Base-by-base conservation (phyloP, 35 echinoderm and acorn worm species). In the Chiridota heheva region DNA sequence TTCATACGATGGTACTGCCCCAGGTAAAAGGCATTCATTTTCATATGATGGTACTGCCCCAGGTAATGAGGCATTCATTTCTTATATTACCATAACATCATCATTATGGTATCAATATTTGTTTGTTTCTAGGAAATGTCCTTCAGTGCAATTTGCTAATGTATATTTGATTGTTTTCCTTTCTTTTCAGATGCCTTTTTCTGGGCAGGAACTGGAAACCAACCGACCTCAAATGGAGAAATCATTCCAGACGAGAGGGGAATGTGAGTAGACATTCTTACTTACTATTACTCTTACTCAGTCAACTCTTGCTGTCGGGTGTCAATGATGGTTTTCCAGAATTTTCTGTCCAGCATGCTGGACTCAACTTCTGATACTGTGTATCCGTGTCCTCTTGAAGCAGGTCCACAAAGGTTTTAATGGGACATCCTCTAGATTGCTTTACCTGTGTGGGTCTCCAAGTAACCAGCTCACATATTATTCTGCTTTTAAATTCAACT, bases 121-220 rank as follows among this genome's bases (percentile, higher is more conserved):
- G 16, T 18, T 56, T 1, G 24, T 16, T 56, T 24, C 16, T 56
- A 18, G 49, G 49, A 18, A 56, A 56, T 56, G 49, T n/a, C n/a
- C 49, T 18, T 16, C 16, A 24, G 24, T 18, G 49, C 49, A 56
- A 56, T 56, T 56, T 16, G 49, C 24, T 18, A 56, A 18, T 56
- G 1, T 18, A 24, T 16, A 18, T 24, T 30, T 49, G 6, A 51
- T 53, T 48, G 22, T 58, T 49, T 58, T 18, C 15, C 41, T 25
- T 51, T 5, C 39, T 47, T 40, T 30, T 13, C 78, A 82, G 80
- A 82, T 82, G 80, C 80, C 3, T 82, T 82, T 36, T 69, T 82
- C 13, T 82, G 60, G 35, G 62, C 36, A 20, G 80, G 80, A 17
- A 16, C 2, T 33, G 53, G 62, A 34, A 1, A 2, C 1, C 5